Evolutionary conservation across 2,797 vertebrate genomes (phyloP).

Genomic region (Molothrus ater): DNA sequence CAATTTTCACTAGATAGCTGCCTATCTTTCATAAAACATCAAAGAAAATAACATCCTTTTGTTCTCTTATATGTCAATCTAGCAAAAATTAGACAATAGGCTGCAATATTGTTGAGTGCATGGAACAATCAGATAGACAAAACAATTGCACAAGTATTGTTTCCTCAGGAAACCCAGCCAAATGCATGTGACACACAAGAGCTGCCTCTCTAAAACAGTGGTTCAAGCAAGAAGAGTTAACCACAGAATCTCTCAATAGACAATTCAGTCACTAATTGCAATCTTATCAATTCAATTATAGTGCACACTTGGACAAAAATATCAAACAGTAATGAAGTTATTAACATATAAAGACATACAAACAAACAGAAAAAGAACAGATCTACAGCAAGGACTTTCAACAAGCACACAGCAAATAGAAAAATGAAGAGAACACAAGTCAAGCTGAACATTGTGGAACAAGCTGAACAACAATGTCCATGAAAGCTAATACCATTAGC

Average conservation of each 20-base stretch:
- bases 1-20: background rate
- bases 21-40: background rate
- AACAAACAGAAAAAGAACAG: background rate
- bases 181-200: background rate
- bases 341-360: background rate
- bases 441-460: background rate
- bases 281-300: background rate
- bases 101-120: rapidly evolving
- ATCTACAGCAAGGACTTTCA: background rate
- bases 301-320: background rate
- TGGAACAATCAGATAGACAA: background rate
- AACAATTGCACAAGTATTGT: background rate
- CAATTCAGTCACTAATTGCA: background rate
- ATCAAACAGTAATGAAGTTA: background rate
- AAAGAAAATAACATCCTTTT: background rate
- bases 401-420: background rate
- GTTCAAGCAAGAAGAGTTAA: conserved; percentile 34
- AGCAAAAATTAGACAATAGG: background rate
- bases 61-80: background rate
- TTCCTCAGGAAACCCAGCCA: background rate
- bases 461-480: background rate
- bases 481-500: background rate
- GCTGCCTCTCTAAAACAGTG: conserved; percentile 7
- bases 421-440: background rate
- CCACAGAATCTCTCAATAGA: background rate